Evolutionary conservation across 2,797 vertebrate species (phyloP).

Genomic region (Characodon lateralis): DNA sequence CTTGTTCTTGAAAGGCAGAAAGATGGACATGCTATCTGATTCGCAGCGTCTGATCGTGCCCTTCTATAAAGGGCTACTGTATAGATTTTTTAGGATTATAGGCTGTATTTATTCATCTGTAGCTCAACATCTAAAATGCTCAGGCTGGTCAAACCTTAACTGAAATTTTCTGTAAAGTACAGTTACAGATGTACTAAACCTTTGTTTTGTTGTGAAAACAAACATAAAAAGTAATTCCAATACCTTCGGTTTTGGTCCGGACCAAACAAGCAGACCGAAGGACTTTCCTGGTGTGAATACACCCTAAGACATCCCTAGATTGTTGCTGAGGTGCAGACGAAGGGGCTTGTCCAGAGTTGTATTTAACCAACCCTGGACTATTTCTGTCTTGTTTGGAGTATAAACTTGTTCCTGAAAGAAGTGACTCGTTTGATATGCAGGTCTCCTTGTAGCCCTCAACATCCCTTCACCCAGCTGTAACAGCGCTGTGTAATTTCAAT

Average conservation of each 20-base stretch:
- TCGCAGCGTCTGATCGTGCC: not conserved
- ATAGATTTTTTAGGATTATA: not conserved
- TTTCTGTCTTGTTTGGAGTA: conserved; percentile 46
- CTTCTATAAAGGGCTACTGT: not conserved
- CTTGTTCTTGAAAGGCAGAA: not conserved
- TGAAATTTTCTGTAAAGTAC: not conserved
- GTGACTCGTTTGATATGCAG: conserved; percentile 47
- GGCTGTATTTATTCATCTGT: not conserved
- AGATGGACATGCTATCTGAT: not conserved
- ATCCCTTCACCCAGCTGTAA: conserved; percentile 55
- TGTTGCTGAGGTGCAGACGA: not conserved
- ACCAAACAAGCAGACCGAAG: no score
- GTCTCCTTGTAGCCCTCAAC: conserved; percentile 39
- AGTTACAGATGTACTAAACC: not conserved
- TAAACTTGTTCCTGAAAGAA: conserved; percentile 55
- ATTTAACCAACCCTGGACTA: not conserved
- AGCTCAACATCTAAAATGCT: not conserved
- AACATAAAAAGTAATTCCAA: not conserved
- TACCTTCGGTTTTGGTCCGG: not conserved
- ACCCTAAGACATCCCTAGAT: not conserved
- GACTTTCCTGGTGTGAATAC: no score
- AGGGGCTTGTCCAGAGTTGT: not conserved
- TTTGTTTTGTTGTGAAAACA: not conserved
- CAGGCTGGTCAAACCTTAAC: not conserved
- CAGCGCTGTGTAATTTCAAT: conserved; percentile 73